Base-by-base conservation (phyloP, 2,797 vertebrate species). In the Kryptopterus vitreolus region DNA sequence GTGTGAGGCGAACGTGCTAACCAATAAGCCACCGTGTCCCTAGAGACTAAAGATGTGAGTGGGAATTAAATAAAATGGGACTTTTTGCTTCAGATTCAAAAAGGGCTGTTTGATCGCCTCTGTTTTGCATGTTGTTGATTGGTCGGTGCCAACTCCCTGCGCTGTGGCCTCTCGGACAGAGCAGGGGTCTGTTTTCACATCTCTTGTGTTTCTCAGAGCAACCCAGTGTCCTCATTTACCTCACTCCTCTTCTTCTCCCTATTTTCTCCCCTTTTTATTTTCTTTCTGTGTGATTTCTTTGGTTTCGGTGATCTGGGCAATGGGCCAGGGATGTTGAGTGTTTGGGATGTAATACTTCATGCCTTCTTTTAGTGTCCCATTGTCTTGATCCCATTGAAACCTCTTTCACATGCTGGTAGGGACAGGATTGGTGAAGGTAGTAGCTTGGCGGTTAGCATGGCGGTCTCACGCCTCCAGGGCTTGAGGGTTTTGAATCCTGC, bases 171-270 rank as follows among this genome's bases (percentile, higher is more conserved):
- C 24, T 20, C 15, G 31, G 55, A 61, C 61, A 75, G 69, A 78
- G 52, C 66, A 58, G 65, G 66, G 31, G 59, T 26, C 43, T 82
- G 58, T 82, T 84, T 86, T 69, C 70, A 18, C 52, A 22, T 46
- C n/a, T 31, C 12, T n/a, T 66, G 46, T 74, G 48, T 13, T 75
- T 61, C 38, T 77, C 63, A 77, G n/a, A 59, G 53, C 11, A 18
- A 69, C 29, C 9, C 55, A 20, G 35, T 79, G 68, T 33, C 29
- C 72, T 76, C 65, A 59, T 76, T 79, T 43, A 38, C 35, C 72
- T 75, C 26, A 3, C 63, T n/a, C 24, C 15, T 48, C 1, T 20
- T 48, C 29, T 59, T 43, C 68, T 58, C n/a, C 46, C 26, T 33
- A 8, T 31, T 65, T 9, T 31, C 13, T 53, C 26, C 38, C 31